phyloP scores from a whole-genome alignment of 1,140 invertebrate species.

The Pteromalus puparum region DNA sequence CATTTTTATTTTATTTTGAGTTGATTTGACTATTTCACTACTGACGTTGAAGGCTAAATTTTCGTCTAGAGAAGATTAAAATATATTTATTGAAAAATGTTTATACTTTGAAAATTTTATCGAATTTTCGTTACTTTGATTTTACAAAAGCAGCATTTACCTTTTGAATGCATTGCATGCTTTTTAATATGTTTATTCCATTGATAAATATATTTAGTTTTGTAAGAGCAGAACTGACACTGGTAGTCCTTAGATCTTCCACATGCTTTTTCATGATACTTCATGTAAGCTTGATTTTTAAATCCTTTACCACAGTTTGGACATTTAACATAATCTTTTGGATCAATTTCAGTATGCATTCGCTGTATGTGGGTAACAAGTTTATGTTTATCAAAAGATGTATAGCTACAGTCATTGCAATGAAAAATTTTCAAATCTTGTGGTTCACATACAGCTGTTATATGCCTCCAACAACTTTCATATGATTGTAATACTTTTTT shows the following conservation, averaged over 20 bases:
- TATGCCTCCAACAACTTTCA: neutral
- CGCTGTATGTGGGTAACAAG: neutral
- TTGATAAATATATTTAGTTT: neutral
- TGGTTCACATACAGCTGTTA: neutral
- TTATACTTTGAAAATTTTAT: too few species aligned
- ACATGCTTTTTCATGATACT: neutral
- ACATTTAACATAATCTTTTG: neutral
- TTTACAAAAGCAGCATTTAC: neutral
- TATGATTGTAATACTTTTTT: neutral
- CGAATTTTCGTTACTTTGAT: too few species aligned
- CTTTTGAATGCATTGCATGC: neutral
- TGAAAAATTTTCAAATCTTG: neutral
- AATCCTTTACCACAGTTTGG: constrained; percentile 1
- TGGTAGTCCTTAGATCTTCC: neutral
- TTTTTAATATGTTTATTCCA: neutral
- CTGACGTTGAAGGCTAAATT: too few species aligned
- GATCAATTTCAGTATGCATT: neutral
- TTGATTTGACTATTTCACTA: too few species aligned
- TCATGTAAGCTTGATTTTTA: neutral
- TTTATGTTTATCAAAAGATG: neutral
- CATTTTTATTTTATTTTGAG: too few species aligned
- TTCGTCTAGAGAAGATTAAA: too few species aligned
- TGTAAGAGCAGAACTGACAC: neutral
- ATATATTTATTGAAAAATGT: too few species aligned
- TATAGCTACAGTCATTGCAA: neutral